Evolutionary conservation across 2,888 invertebrate genomes (phyloP).

Genomic region (Polydrusus cervinus): DNA sequence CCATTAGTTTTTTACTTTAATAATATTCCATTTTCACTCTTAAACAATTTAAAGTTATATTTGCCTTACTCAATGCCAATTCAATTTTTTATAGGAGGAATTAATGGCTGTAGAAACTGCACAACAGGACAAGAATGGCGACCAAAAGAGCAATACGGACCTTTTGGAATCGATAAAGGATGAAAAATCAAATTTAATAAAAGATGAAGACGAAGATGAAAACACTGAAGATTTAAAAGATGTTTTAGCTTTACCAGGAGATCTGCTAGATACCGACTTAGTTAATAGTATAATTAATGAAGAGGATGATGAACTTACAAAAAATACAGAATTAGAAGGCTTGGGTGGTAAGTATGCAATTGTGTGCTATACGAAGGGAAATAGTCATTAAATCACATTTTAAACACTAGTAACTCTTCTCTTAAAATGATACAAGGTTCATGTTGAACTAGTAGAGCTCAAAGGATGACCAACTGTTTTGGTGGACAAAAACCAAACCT

Average conservation of each 20-base stretch:
- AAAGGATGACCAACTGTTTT: no score
- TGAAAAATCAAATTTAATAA: conserved; percentile 37
- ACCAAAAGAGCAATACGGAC: conserved; percentile 42
- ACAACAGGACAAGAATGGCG: conserved; percentile 74
- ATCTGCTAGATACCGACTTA: conserved; percentile 79
- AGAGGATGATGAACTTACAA: conserved; percentile 74
- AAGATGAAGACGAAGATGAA: conserved; percentile 68
- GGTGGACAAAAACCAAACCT: no score
- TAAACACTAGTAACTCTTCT: no score
- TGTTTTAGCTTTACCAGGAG: conserved; percentile 77
- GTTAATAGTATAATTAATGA: conserved; percentile 82
- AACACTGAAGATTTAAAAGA: conserved; percentile 79
- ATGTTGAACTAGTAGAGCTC: no score
- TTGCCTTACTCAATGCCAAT: no score
- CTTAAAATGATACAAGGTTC: no score
- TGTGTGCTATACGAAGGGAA: no score
- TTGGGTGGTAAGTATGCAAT: conserved; percentile 65
- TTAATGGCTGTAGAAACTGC: conserved; percentile 79
- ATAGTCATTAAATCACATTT: no score
- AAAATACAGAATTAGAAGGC: conserved; percentile 73
- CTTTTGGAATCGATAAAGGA: conserved; percentile 32
- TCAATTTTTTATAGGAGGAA: conserved; percentile 76
- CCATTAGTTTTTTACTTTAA: no score
- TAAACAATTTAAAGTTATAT: no score
- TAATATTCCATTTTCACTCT: no score